Evolutionary conservation across 2,113 vertebrate genomes (phyloP), one percentile per base, ranked within the genome.

Genomic region (Meles meles): DNA sequence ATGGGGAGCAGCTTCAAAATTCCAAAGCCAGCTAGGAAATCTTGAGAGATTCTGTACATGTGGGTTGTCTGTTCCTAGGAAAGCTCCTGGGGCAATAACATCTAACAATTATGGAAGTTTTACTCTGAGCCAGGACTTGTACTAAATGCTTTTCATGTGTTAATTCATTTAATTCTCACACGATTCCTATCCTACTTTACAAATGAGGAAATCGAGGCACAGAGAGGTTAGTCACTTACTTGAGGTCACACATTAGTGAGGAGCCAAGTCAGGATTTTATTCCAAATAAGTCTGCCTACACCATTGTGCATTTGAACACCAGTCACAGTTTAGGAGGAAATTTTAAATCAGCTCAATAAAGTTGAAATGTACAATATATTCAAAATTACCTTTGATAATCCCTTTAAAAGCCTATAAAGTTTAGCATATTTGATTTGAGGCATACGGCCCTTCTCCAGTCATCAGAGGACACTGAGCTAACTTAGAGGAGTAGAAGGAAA

Each of bases 11-110:
- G 72, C 44, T 94, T 92, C 61, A 83, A 81, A 85, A 97, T 97
- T 92, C 94, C 94, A 81, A 92, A 90, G 57, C 67, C 82, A 97
- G 88, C 37, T 55, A 94, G 71, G 77, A 94, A 93, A 80, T 6
- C 77, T 94, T 84, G 84, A 86, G 86, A 84, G 44, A 81, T 65
- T 79, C 63, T 82, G 31, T 69, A 69, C 65, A 27, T 29, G 31
- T 59, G 34, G 21, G 42, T 79, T 89, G 55, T 94, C 59, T 82
- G 42, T 84, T 89, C 39, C n/a, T 29, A 15, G 5, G 29, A 91
- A 86, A 83, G 57, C 69, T 85, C 49, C 80, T 18, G 11, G 31
- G 49, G 61, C 34, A 13, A n/a, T 79, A 71, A 47, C 42, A 93
- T 69, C 49, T 67, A 92, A 20, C 39, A 69, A 27, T 84, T 39